Base-by-base conservation (phyloP, 1,140 invertebrate species). In the Campoletis sonorensis region DNA sequence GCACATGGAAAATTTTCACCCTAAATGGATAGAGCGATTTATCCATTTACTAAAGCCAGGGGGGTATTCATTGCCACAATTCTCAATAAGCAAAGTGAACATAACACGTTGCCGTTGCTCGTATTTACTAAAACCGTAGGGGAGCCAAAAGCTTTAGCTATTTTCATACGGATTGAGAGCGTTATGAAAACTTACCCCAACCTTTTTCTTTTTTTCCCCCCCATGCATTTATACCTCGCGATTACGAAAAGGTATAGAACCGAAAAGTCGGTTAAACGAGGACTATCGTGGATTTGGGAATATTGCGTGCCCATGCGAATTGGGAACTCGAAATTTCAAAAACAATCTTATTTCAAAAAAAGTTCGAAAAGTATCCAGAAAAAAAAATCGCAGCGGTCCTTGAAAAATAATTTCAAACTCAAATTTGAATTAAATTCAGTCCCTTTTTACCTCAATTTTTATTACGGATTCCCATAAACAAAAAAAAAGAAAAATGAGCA, bases 31-130 rank as follows among this genome's bases (percentile, higher is more conserved):
- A 13, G 40, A 45, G 40, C 40, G 40, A 45, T 45, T 45, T 45
- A 1, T 54, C 18, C 51, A 54, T n/a, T 54, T 54, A 8, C 16
- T 11, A 54, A 54, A 54, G 51, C 51, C 51, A 21, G 11, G 8
- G 11, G 8, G 23, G 23, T 15, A 64, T 23, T 64, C 61, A 26
- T 26, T 26, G 61, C 61, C 61, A 64, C 61, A 27, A 64, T 64
- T 64, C 23, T 64, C 61, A 64, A 64, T 64, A 64, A 64, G 61
- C 23, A 64, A 64, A 64, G 61, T 64, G n/a, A 64, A 64, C 61
- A n/a, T 23, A 64, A 64, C 61, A 16, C n/a, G 21, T 10, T 26
- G 4, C n/a, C 23, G 23, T 64, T 64, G n/a, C 23, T 64, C 23
- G 61, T 8, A 26, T 64, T 64, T 21, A 13, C 61, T 13, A 64